Evolutionary conservation across 2,888 invertebrate genomes (phyloP), one percentile per base, ranked within the genome.

Genomic region (Sabellastarte sp.): DNA sequence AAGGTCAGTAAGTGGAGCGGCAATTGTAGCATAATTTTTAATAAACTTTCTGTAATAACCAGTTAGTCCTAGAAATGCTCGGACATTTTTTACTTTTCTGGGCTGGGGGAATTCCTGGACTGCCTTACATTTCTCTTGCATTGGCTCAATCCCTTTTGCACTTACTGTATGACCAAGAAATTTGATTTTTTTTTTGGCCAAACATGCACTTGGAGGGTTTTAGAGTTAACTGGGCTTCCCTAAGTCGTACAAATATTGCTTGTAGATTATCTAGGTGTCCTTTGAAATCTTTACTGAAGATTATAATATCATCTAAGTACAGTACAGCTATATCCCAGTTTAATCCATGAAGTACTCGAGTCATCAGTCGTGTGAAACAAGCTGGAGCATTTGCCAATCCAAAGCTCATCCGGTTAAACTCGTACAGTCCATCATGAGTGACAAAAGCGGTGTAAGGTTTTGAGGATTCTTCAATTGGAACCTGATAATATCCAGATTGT

Each of bases 381-480:
- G 53, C 53, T 15, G 53, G 53, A 4, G 53, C 53, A 24, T 53
- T 53, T 5, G 15, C 5, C 53, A 53, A 53, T 15, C 53, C 53
- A 53, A 53, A 53, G 5, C 15, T 10, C 15, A 53, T 5, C 15
- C 4, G 5, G 5, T 15, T 53, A 53, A 15, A 53, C 26, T 53
- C 15, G 24, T 53, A 53, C 53, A 53, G 24, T 4, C 53, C 53
- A 20, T 4, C 5, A 5, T 24, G 5, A 5, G 24, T 53, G 24
- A 24, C 10, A 53, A 53, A 53, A 53, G 59, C 59, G 5, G 59
- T 59, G 15, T 59, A 33, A 24, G 10, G 24, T 15, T 26, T 41
- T 4, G 3, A 4, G 3, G 15, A 10, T 24, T 5, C 15, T n/a
- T 4, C 15, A 5, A 53, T 53, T 15, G 53, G 53, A 4, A 53